Evolutionary conservation across 1,140 invertebrate species (phyloP), one percentile per base, ranked within the genome.

Genomic region (Camponotus pennsylvanicus): DNA sequence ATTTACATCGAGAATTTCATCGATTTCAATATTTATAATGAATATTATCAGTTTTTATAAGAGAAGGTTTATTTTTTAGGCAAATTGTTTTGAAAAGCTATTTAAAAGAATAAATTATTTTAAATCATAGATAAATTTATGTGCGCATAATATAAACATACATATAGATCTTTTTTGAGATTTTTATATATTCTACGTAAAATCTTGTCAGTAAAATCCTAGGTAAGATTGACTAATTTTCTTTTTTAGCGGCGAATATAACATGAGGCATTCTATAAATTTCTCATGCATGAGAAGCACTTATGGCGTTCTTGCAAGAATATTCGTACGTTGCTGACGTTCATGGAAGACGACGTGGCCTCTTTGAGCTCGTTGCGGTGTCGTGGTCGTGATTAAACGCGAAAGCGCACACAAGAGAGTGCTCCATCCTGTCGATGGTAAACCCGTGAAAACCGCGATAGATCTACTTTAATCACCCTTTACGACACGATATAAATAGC

Each of bases 401-500:
- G 45, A 76, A 76, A 42, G 66, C 21, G 82, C 55, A 6, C 11
- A 64, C 52, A 21, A 59, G 57, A 77, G 73, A 15, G 13, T 76
- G 57, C 55, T 67, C 61, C n/a, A 78, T 66, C 73, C 7, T 18
- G 15, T 32, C 70, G 76, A 79, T 70, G 64, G 32, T 37, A 27
- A 85, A 83, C 61, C 21, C 59, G 59, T 55, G 45, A 70, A 86
- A 83, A 73, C 49, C 61, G 59, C 52, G 78, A 69, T 86, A 69
- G 78, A 83, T 86, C 85, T 34, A 82, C 78, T 83, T 86, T 86
- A 86, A 86, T 86, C 77, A 63, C 45, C 77, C 85, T 86, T 82
- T 82, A 82, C 57, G 15, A 79, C 63, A 52, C 63, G 45, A 78
- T 78, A 86, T 79, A 86, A 86, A 86, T 86, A 86, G 67, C 64